phyloP scores from a whole-genome alignment of 2,113 vertebrate genomes.

The Halcyon malimbica region DNA sequence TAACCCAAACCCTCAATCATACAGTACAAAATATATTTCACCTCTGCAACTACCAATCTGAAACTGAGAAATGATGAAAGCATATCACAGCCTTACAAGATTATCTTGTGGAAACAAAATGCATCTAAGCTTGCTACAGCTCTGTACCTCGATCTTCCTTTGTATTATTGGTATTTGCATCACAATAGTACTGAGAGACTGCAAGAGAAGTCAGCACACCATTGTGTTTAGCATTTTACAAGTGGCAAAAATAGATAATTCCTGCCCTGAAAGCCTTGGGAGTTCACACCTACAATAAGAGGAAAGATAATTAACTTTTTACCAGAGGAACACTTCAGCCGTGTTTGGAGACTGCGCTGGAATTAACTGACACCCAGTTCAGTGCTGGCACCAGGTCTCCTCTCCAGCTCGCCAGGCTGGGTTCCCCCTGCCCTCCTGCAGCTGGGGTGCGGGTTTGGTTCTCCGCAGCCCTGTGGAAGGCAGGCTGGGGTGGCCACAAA shows the following conservation, averaged over 20 bases:
- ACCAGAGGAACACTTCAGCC: not conserved
- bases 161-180: not conserved
- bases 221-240: not conserved
- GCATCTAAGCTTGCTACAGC: not conserved
- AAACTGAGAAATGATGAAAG: not conserved
- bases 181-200: not conserved
- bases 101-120: not conserved
- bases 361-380: rapidly evolving
- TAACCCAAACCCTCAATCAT: not conserved
- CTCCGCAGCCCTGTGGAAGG: not conserved
- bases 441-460: not conserved
- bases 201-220: not conserved
- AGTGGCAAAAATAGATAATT: not conserved
- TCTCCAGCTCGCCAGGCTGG: not conserved
- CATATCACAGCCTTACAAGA: not conserved
- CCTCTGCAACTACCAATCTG: not conserved
- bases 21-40: not conserved
- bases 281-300: not conserved
- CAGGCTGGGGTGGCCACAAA: not conserved
- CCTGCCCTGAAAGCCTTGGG: not conserved
- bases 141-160: not conserved
- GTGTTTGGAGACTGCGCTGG: not conserved
- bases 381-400: not conserved
- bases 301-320: not conserved
- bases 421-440: not conserved